phyloP scores from a whole-genome alignment of 1,140 invertebrate genomes.

The Zophobas morio region DNA sequence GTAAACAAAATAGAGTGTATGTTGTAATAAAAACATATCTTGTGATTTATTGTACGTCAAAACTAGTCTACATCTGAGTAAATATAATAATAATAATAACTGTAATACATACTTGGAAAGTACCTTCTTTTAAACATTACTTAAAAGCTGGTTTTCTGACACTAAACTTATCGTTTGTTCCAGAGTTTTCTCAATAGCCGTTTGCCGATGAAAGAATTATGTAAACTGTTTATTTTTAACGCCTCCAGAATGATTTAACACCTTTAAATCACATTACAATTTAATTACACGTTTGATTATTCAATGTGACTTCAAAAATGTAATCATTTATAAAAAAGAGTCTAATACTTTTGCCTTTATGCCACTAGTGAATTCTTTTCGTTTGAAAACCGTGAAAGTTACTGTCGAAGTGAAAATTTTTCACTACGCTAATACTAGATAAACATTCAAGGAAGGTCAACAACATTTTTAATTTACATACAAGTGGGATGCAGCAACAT shows the following conservation, averaged over 20 bases:
- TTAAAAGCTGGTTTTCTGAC: not conserved
- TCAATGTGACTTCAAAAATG: not conserved
- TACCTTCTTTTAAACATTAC: slow-evolving; percentile 10
- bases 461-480: slow-evolving; percentile 37
- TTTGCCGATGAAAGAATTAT: not conserved
- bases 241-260: slow-evolving; percentile 32
- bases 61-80: too few relatives aligned
- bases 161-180: slow-evolving; percentile 2
- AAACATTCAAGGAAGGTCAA: slow-evolving; percentile 27
- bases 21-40: too few relatives aligned
- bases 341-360: too few relatives aligned
- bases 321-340: too few relatives aligned
- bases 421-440: slow-evolving; percentile 14
- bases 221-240: slow-evolving; percentile 33
- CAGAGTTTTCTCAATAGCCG: not conserved
- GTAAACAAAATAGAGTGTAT: too few relatives aligned
- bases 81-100: not conserved
- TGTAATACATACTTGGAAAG: slow-evolving; percentile 17
- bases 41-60: too few relatives aligned
- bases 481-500: slow-evolving; percentile 5
- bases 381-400: not conserved
- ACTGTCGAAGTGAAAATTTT: slow-evolving; percentile 17
- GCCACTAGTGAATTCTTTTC: not conserved
- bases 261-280: slow-evolving; percentile 20
- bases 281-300: not conserved